Base-by-base conservation (phyloP, 2,888 invertebrate genomes). In the Drosophila gaucha region DNA sequence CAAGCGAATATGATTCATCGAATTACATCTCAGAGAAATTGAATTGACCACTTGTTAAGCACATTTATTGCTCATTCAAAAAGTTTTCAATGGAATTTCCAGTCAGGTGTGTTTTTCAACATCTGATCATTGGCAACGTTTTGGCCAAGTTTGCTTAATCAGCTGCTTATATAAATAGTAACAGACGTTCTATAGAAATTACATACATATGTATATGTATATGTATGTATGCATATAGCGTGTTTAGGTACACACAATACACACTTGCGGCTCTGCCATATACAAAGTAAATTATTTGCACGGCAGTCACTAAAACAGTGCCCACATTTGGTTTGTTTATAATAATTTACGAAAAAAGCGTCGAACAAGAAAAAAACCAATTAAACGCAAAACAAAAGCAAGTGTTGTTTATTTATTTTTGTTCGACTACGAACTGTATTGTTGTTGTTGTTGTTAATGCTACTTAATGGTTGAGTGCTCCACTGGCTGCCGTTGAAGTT, bases 311-410 rank as follows among this genome's bases (percentile, higher is more conserved):
- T 82, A 80, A 85, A 85, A 56, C 75, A 80, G 69, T 64, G 20
- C 69, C 50, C 60, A 63, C 64, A 79, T 54, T 68, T 73, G 56
- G 65, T 86, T 62, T 82, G 86, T 86, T 82, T 82, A 86, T 73
- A 86, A 82, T 83, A 77, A 73, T 80, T 82, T 85, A 46, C 28
- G 3, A 85, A 82, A 69, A 78, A 68, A 65, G 57, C 77, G 59
- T 74, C 73, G 74, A 79, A 66, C 52, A 69, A 31, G 44, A 49
- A 33, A 44, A 57, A 44, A 64, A 36, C 0, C 52, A 68, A 68
- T 55, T 43, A 49, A 64, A 50, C 22, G 51, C 54, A 60, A 65
- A 73, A 57, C 59, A 55, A 73, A 44, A 46, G 44, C 43, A 55
- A 63, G 16, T 58, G 24, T 55, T 74, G 71, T 75, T 70, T 74